These are phyloP conservation scores for Strix occidentalis DNA, from an alignment of 2,797 vertebrate genomes.

Conservation along the genomic window DNA sequence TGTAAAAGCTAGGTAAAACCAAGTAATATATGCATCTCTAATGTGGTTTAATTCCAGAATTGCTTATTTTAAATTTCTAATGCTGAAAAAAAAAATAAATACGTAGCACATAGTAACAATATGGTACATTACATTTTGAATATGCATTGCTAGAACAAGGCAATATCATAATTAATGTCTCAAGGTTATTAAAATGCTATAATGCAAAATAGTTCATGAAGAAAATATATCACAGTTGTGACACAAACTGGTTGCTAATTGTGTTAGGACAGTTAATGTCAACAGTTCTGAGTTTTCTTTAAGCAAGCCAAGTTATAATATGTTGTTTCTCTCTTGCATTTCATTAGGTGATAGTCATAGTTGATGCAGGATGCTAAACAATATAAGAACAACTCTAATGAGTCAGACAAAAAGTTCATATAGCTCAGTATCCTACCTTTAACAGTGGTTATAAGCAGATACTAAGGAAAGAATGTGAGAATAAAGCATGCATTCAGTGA, in stretches of 20 bases:
- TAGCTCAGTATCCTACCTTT: background rate
- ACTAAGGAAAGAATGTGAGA: background rate
- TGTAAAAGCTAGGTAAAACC: background rate
- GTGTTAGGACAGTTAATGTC: background rate
- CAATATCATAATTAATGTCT: background rate
- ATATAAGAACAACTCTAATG: background rate
- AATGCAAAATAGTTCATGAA: constrained; percentile 3
- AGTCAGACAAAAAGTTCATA: background rate
- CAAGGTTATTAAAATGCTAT: constrained; percentile 6
- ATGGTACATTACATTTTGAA: background rate
- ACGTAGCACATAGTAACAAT: background rate
- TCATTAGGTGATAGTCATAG: background rate
- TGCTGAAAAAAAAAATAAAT: accelerated
- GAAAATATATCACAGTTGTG: background rate
- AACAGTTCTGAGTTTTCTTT: background rate
- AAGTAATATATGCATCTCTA: background rate
- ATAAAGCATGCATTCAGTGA: background rate
- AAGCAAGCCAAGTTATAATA: background rate
- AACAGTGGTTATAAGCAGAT: background rate
- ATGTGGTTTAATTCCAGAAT: background rate
- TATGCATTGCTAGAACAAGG: background rate
- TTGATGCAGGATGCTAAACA: background rate
- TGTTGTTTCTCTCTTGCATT: background rate
- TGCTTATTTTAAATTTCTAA: background rate
- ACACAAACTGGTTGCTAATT: background rate